Evolutionary conservation across 2,113 vertebrate species (phyloP), one percentile per base, ranked within the genome.

Genomic region (Sisor rabdophorus): DNA sequence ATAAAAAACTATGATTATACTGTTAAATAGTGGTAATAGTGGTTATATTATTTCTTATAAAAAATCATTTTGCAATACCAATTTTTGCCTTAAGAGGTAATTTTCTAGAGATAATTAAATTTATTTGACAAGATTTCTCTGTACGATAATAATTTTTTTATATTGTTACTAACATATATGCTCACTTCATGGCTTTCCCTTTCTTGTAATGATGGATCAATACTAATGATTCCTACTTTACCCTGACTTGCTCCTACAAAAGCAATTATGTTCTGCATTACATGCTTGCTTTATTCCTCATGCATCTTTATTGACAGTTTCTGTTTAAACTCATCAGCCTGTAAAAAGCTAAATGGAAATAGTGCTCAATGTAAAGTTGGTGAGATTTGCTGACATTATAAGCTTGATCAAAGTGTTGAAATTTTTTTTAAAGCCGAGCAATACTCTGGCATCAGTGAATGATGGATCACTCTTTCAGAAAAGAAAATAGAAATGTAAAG

Each of bases 311-410:
- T 28, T 50, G 44, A 26, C 64, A 5, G 8, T 11, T 67, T 3
- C 40, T 67, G n/a, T 67, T 48, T 15, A 67, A 11, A 22, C 47
- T 48, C 44, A 50, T 65, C 63, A 67, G 64, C 24, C 64, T 8
- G 20, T 11, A 8, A 19, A 28, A 26, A 24, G 22, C 64, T 19
- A 15, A 26, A 48, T 26, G 19, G 64, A 48, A 67, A 67, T 26
- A 16, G 22, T 26, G 15, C 63, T 16, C n/a, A 47, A 3, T 16
- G 36, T 20, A 44, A 13, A 13, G 36, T 16, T 65, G 15, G n/a
- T 4, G 30, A 44, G 36, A 64, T 64, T 22, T 44, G 20, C 61
- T 44, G 61, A 64, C 36, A 64, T 44, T 22, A n/a, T 22, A n/a
- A 22, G 40, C 40, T 1, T 26, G 40, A 47, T 48, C 12, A 20